Evolutionary conservation across 2,113 vertebrate species (phyloP), one percentile per base, ranked within the genome.

Genomic region (Alethe diademata): DNA sequence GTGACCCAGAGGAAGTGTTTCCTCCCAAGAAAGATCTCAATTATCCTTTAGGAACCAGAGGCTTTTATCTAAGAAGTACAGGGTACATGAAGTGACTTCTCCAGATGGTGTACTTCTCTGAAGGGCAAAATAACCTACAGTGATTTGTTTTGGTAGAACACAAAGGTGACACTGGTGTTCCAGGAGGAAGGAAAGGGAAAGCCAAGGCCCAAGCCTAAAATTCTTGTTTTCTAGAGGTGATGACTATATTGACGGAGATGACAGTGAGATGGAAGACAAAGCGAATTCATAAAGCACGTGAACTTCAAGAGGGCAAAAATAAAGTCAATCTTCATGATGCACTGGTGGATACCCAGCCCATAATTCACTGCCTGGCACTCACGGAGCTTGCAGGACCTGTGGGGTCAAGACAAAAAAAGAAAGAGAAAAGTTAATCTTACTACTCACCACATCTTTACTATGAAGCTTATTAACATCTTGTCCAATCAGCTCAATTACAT

Each of bases 281-380:
- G 69, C 66, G 56, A 97, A 92, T 94, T 96, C 95, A 95, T 95
- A 94, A 76, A 76, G 78, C 81, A 82, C 18, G 15, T 71, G 58
- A 96, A 92, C 94, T 67, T 64, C 33, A 14, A 86, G 35, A 92
- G 65, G 81, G 53, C 45, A 14, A 90, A 92, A 80, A 70, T 47
- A 70, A 93, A 78, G 61, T 96, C 97, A 97, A 91, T 97, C 96
- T 92, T 97, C 98, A 98, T 98, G 97, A 92, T 97, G 97, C 40
- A 82, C 54, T 85, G 56, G 73, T 92, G 84, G 81, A 78, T 87
- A 78, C 48, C 79, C 91, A 94, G 94, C 61, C 80, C 96, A 95
- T 95, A 78, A 92, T 92, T 97, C 76, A 94, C 87, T 86, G 84
- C 67, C 93, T 94, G 78, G 82, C 85, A 92, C 67, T 89, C 75